phyloP scores from a whole-genome alignment of 1,140 invertebrate genomes.

The Trissolcus basalis region DNA sequence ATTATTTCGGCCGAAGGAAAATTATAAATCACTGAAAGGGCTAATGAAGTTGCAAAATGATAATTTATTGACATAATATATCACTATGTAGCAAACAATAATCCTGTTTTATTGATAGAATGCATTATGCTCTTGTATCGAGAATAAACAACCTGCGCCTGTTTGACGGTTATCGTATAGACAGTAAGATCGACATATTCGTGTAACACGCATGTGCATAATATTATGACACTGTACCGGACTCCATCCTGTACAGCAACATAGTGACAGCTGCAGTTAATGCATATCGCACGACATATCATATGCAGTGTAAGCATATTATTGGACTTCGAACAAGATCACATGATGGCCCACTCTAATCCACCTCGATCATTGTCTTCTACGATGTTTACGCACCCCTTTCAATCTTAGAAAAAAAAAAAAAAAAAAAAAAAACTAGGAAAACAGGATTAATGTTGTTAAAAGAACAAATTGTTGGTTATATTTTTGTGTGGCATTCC shows the following conservation, averaged over 20 bases:
- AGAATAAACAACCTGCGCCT: constrained; percentile 39
- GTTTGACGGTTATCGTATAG: constrained; percentile 53
- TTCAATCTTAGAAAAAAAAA: too few species aligned
- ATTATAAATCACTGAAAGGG: neutral
- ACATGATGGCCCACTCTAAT: too few species aligned
- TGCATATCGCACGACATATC: constrained; percentile 66
- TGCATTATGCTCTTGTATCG: constrained; percentile 28
- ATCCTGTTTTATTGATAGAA: constrained; percentile 54
- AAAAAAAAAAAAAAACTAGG: too few species aligned
- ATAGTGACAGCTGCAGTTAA: constrained; percentile 72
- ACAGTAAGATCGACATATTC: constrained; percentile 72
- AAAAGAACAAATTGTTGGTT: too few species aligned
- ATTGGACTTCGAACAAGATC: constrained; percentile 15
- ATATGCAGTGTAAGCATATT: constrained; percentile 56
- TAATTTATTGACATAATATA: constrained; percentile 47
- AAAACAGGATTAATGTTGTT: too few species aligned
- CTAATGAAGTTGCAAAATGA: neutral
- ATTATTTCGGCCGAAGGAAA: neutral
- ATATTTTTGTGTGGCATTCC: too few species aligned
- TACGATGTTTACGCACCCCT: too few species aligned
- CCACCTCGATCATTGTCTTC: too few species aligned
- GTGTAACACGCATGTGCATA: constrained; percentile 73
- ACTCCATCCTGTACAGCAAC: constrained; percentile 65
- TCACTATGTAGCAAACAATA: constrained; percentile 36
- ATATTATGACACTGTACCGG: constrained; percentile 64